Evolutionary conservation across 2,888 invertebrate species (phyloP).

Genomic region (Drosophila kambysellisi): DNA sequence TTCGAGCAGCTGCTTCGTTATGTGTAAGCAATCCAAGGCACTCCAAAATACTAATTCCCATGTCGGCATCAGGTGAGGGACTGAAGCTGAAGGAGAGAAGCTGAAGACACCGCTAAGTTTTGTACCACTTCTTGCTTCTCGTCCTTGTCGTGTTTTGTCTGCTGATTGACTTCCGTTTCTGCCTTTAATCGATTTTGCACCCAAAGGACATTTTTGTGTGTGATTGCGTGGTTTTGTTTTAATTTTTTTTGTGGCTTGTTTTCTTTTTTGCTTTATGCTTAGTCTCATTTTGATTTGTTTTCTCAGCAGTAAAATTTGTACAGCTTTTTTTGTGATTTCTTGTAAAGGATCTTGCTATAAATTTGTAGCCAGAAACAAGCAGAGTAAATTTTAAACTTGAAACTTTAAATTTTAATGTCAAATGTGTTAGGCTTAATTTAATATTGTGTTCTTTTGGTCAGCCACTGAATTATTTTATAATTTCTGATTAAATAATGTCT

Average conservation of each 20-base stretch:
- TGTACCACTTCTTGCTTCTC: background rate
- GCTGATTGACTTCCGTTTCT: slow-evolving; percentile 82
- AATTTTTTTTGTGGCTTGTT: slow-evolving; percentile 29
- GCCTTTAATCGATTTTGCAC: slow-evolving; percentile 83
- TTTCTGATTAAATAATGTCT: background rate
- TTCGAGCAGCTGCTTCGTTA: slow-evolving; percentile 26
- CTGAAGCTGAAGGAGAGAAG: background rate
- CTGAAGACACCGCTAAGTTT: slow-evolving; percentile 4
- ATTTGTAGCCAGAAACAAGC: slow-evolving; percentile 9
- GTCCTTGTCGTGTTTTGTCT: slow-evolving; percentile 30
- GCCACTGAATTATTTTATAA: background rate
- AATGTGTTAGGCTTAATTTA: background rate
- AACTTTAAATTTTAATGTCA: too few relatives aligned
- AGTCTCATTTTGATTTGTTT: slow-evolving; percentile 69
- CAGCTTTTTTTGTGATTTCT: slow-evolving; percentile 32
- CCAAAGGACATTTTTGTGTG: slow-evolving; percentile 81
- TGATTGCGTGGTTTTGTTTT: slow-evolving; percentile 48
- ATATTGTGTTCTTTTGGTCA: background rate
- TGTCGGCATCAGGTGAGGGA: slow-evolving; percentile 70
- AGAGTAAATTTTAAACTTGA: background rate
- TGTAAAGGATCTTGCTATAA: slow-evolving; percentile 35
- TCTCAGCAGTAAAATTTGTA: slow-evolving; percentile 34
- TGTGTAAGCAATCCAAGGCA: slow-evolving; percentile 56
- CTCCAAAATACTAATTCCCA: slow-evolving; percentile 69
- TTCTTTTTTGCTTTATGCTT: slow-evolving; percentile 38